These are phyloP conservation scores for Trichonephila clavipes DNA, from an alignment of 1,140 invertebrate species.

Conservation along the genomic window DNA sequence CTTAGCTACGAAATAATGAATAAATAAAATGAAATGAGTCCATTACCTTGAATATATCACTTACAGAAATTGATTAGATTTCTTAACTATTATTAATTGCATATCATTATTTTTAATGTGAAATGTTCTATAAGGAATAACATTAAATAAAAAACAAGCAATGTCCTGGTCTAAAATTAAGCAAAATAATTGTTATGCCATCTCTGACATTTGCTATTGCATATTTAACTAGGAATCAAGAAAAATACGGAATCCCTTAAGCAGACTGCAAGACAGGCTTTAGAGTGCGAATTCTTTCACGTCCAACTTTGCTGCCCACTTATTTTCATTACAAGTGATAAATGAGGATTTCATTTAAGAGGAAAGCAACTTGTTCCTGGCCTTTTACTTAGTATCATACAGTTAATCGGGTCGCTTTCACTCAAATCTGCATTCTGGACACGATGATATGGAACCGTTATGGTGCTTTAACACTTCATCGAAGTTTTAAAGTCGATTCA, in stretches of 20 bases:
- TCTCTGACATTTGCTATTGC: neutral
- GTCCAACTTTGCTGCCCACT: constrained; percentile 43
- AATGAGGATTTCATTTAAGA: constrained; percentile 48
- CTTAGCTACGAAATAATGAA: too few species aligned
- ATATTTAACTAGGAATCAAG: neutral
- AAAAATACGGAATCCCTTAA: neutral
- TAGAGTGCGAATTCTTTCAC: constrained; percentile 38
- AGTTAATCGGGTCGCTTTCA: neutral
- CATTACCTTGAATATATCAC: too few species aligned
- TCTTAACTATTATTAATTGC: neutral
- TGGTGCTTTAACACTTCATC: neutral
- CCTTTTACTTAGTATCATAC: constrained; percentile 37
- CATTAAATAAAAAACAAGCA: neutral
- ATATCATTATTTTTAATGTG: neutral
- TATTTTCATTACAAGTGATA: constrained; percentile 55
- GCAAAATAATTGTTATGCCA: neutral
- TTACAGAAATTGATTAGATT: too few species aligned
- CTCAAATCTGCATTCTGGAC: constrained; percentile 40
- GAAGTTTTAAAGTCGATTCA: neutral
- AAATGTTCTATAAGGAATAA: neutral
- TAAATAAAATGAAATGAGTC: too few species aligned
- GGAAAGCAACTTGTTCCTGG: neutral
- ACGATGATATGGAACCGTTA: constrained; percentile 38
- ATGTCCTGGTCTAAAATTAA: neutral
- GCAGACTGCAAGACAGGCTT: neutral